These are phyloP conservation scores for Hirtodrosophila cameraria DNA, from an alignment of 2,888 invertebrate species.

Conservation along the genomic window DNA sequence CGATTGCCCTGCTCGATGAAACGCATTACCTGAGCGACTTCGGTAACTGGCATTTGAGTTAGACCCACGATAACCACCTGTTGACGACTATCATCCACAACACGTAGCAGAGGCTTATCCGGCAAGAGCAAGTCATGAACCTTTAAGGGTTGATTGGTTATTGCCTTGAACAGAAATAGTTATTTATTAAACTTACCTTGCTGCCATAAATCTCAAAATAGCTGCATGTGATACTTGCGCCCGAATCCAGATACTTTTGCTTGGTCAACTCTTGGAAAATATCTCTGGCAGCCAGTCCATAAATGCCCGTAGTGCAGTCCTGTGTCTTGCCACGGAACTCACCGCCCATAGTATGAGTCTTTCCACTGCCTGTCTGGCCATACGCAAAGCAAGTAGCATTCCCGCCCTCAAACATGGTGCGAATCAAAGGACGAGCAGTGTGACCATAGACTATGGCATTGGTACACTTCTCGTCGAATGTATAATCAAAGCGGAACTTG, in stretches of 20 bases:
- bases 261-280: slow-evolving; percentile 93
- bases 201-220: slow-evolving; percentile 99
- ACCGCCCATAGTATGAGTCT: slow-evolving; percentile 99
- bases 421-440: slow-evolving; percentile 98
- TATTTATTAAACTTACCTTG: slow-evolving; percentile 86
- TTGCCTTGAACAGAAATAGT: too few species aligned
- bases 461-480: slow-evolving; percentile 96
- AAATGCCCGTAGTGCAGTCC: slow-evolving; percentile 98
- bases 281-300: slow-evolving; percentile 97
- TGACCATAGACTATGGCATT: slow-evolving; percentile 98
- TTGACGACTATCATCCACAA: slow-evolving; percentile 98
- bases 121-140: slow-evolving; percentile 92
- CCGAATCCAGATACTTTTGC: slow-evolving; percentile 91
- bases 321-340: slow-evolving; percentile 96
- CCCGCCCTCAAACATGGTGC: slow-evolving; percentile 98
- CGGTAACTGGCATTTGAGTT: slow-evolving; percentile 94
- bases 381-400: slow-evolving; percentile 99
- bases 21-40: slow-evolving; percentile 95
- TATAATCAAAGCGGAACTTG: slow-evolving; percentile 98
- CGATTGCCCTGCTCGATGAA: slow-evolving; percentile 95
- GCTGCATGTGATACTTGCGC: slow-evolving; percentile 95
- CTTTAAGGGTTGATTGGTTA: slow-evolving; percentile 1
- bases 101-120: slow-evolving; percentile 95
- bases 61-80: slow-evolving; percentile 98
- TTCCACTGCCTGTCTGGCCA: slow-evolving; percentile 98